Percentiles rank a stretch among this genome's conserved stretches.
Conservation (phyloP, 2,797 vertebrate genomes). For the Lagorchestes hirsutus region DNA sequence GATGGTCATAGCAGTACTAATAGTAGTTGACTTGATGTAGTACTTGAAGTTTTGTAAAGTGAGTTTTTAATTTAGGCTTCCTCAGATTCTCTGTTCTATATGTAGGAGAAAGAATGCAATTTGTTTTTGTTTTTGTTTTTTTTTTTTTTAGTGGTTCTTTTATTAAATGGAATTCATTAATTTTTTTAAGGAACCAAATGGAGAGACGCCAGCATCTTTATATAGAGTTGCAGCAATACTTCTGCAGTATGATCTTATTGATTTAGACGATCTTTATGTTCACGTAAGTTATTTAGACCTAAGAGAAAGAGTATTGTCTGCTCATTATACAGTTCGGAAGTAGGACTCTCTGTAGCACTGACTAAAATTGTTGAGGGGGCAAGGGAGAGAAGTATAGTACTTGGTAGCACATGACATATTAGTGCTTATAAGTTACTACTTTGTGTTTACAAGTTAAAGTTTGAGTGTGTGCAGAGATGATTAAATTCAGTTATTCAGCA, state of each 20-base stretch:
- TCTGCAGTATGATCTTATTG: slow-evolving; percentile 96
- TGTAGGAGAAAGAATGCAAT: not conserved
- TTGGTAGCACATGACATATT: slow-evolving; percentile 35
- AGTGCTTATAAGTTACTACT: slow-evolving; percentile 46
- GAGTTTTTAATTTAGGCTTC: not conserved
- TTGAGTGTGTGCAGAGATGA: not conserved
- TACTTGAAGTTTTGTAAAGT: not conserved
- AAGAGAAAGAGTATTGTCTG: slow-evolving; percentile 55
- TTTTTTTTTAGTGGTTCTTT: slow-evolving; percentile 42
- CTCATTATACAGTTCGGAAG: slow-evolving; percentile 20
- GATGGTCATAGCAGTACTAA: not conserved
- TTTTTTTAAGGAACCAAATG: slow-evolving; percentile 93
- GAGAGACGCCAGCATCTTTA: slow-evolving; percentile 96
- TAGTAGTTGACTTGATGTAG: not conserved
- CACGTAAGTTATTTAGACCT: slow-evolving; percentile 90
- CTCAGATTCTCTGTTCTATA: not conserved
- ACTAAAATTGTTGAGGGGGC: not conserved
- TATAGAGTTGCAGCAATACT: slow-evolving; percentile 98
- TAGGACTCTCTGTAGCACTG: slow-evolving; percentile 36
- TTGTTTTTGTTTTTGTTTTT: slow-evolving; percentile 55
- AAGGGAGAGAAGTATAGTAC: not conserved
- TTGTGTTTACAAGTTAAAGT: slow-evolving; percentile 45
- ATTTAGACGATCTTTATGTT: slow-evolving; percentile 97
- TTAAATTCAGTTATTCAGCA: not conserved
- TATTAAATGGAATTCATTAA: slow-evolving; percentile 54